A percentile compares a stretch with the other conserved stretches of the same genome.
Conservation (phyloP, 1,140 invertebrate species). For the Steinernema feltiae region DNA sequence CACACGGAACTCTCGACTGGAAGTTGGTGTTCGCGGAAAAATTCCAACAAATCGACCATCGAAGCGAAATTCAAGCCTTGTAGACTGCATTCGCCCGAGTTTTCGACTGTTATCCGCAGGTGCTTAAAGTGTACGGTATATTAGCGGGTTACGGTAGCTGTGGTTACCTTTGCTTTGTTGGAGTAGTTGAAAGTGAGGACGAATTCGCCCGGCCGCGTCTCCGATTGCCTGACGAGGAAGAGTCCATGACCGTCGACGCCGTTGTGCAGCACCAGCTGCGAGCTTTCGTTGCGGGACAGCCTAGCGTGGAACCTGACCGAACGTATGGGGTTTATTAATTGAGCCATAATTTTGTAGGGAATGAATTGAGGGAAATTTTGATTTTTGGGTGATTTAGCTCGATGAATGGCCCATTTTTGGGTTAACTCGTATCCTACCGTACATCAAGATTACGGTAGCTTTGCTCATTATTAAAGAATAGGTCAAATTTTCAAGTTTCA, state of each 20-base stretch:
- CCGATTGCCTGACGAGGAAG: not conserved
- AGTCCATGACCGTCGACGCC: not conserved
- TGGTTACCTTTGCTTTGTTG: not conserved
- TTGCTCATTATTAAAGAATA: no score
- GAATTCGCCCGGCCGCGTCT: not conserved
- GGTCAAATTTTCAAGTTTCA: no score
- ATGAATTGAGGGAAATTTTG: no score
- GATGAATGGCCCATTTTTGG: no score
- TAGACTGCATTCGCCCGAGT: not conserved
- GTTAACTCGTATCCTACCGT: no score
- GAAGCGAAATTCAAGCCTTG: not conserved
- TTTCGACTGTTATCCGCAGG: not conserved
- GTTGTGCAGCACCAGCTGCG: not conserved
- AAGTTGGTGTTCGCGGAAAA: not conserved
- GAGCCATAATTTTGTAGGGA: no score
- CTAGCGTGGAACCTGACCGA: not conserved
- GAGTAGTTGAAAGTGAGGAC: slow-evolving; percentile 10
- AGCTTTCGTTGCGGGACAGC: not conserved
- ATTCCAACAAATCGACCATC: not conserved
- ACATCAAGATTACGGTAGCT: no score
- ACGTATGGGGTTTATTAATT: no score
- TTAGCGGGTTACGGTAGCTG: not conserved
- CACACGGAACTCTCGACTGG: not conserved
- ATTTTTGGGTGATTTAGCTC: not conserved
- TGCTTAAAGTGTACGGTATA: not conserved